A percentile compares a stretch with the other conserved stretches of the same genome.
Evolutionary conservation across 2,797 vertebrate genomes (phyloP).

Genomic region (Acestrorhynchus altus): DNA sequence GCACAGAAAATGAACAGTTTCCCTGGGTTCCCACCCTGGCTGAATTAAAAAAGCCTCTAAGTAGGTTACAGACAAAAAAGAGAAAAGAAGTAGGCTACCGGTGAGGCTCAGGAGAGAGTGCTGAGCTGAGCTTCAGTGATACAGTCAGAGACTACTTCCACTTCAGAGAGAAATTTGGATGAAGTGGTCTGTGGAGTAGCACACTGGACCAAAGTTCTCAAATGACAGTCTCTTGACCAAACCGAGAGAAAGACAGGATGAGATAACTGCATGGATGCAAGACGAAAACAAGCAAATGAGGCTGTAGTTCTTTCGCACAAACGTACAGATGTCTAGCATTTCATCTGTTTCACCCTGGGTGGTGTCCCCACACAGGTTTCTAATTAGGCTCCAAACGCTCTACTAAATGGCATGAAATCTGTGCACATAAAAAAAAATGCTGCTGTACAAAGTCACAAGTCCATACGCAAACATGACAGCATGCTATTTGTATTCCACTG

Average conservation of each 20-base stretch:
- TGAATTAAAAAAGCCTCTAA: conserved; percentile 77
- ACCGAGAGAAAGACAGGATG: not conserved
- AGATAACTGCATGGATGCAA: not conserved
- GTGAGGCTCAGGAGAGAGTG: conserved; percentile 75
- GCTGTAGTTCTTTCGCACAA: not conserved
- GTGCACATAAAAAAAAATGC: conserved; percentile 6
- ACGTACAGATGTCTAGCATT: conserved; percentile 22
- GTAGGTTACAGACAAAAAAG: conserved; percentile 79
- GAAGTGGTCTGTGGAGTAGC: conserved; percentile 46
- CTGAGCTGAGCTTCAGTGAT: conserved; percentile 72
- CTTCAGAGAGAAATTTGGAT: conserved; percentile 57
- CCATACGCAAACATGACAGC: not conserved
- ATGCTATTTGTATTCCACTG: conserved; percentile 39
- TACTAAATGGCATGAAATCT: conserved; percentile 31
- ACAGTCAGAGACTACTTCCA: conserved; percentile 70
- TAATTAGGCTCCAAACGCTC: conserved; percentile 45
- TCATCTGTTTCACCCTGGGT: conserved; percentile 43
- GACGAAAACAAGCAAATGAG: not conserved
- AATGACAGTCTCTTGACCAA: not conserved
- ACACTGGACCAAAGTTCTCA: not conserved
- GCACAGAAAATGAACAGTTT: conserved; percentile 72
- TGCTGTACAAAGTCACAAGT: conserved; percentile 14
- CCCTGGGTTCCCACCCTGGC: conserved; percentile 71
- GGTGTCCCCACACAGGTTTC: conserved; percentile 16
- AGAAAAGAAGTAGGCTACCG: conserved; percentile 74